Base-by-base conservation (phyloP, 2,113 vertebrate species). In the Fregetta grallaria region DNA sequence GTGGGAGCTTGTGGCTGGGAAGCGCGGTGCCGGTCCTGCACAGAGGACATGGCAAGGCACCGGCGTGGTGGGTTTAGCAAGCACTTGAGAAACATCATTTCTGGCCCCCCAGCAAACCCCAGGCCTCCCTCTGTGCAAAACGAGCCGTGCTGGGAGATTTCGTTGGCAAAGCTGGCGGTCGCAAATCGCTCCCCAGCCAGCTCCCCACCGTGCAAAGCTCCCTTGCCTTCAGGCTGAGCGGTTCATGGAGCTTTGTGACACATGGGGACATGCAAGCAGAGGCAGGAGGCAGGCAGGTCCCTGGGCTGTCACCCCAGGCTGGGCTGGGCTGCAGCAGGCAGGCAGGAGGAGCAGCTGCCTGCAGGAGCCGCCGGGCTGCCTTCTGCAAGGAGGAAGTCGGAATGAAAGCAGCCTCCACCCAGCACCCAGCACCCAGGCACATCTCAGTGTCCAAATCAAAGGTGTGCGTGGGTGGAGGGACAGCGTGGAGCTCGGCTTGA, bases 11-110 rank as follows among this genome's bases (percentile, higher is more conserved):
- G 6, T 1, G 5, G 15, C 36, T 62, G 59, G 36, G 7, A 10
- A 66, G 25, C 2, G 1, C 2, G 0, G 14, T 17, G 63, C 34
- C 0, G 2, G 27, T 15, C 19, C 7, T 8, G 62, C 10, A 4
- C 6, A 3, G 23, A 40, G 67, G 50, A 27, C 10, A 7, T 2
- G 6, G 18, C 68, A 42, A 32, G 53, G 29, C 63, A 10, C 13
- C 0, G 2, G 23, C 5, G 11, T 34, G 26, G 23, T 58, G 75
- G 38, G 29, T 49, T 67, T 27, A 49, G 30, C 20, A 13, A 59
- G 20, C 0, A 1, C 70, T 49, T 49, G 20, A 19, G 40, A 66
- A 55, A 12, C 32, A 22, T 13, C 8, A 9, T 21, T n/a, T 27
- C 80, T 13, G 65, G 4, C 34, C 40, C 15, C 55, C 21, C 23